Base-by-base conservation (phyloP, 35 echinoderm and acorn worm genomes). In the Lytechinus variegatus region DNA sequence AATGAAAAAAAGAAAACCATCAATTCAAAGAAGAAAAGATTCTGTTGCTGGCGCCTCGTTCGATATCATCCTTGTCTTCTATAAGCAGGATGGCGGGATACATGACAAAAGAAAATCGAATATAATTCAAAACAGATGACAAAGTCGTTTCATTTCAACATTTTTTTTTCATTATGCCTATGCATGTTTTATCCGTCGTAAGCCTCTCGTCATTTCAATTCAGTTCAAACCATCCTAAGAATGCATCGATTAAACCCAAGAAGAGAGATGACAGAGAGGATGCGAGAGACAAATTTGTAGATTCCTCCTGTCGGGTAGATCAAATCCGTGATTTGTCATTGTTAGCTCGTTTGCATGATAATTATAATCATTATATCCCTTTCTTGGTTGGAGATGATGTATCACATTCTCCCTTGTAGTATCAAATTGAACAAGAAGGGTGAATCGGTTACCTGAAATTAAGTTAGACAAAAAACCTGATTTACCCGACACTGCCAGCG, bases 121-220 rank as follows among this genome's bases (percentile, higher is more conserved):
- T 79, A 19, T 79, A 79, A 79, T 79, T 79, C 66, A 79, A 79
- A 79, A 79, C 66, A 79, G 66, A 79, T 79, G 66, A 79, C 66
- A 24, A 79, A 79, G 19, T 79, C 66, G 66, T 79, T 79, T 24
- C 4, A n/a, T 24, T 79, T 79, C 66, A 79, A 24, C 0, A 24
- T 79, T 79, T 24, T 19, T 24, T 19, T 44, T 44, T 44, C 33
- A 19, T 79, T 16, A 24, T 24, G 33, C 33, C 33, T 2, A 44
- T 44, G 33, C 33, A 44, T 44, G 21, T 24, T 79, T 79, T 24
- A 24, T 24, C 66, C n/a, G 66, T 24, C 66, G 7, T 13, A 24
- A 24, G 66, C 12, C 21, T 24, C 21, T 19, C 14, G 21, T 71
- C 61, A 9, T 79, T 79, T 24, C n/a, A 24, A 79, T 16, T 79